Evolutionary conservation across 23 tunicate genomes (phyloP).

Genomic region (Diplosoma virens): DNA sequence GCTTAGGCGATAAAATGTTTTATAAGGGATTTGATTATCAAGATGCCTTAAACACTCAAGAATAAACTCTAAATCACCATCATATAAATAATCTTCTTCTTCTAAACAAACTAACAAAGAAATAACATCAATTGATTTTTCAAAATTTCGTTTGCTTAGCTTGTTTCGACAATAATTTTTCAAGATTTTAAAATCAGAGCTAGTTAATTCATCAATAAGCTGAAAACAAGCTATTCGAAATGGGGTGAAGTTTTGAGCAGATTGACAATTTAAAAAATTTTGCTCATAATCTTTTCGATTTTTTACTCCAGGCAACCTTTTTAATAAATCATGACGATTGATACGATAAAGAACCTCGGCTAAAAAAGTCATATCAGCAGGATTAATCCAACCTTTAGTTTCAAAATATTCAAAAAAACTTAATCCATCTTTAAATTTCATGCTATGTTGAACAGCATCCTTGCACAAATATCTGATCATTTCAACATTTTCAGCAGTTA

Average conservation of each 20-base stretch:
- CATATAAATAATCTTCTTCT: conserved; percentile 57
- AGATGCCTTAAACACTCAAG: conserved; percentile 8
- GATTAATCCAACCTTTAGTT: conserved; percentile 35
- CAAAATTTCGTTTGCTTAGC: conserved; percentile 26
- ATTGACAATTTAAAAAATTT: conserved; percentile 9
- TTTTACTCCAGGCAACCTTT: conserved; percentile 56
- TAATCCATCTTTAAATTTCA: background rate
- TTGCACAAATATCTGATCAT: conserved; percentile 53
- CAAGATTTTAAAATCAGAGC: conserved; percentile 17
- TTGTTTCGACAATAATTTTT: conserved; percentile 19
- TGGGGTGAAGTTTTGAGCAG: conserved; percentile 28
- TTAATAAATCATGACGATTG: conserved; percentile 51
- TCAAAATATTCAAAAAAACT: conserved; percentile 41
- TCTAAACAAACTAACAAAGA: conserved; percentile 41
- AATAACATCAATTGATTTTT: conserved; percentile 24
- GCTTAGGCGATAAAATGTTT: conserved; percentile 11
- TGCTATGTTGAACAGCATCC: conserved; percentile 40
- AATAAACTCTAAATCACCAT: conserved; percentile 45
- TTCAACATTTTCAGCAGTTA: conserved; percentile 42
- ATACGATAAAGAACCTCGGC: conserved; percentile 58
- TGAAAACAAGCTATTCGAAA: conserved; percentile 58
- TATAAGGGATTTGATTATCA: conserved; percentile 36
- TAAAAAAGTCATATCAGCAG: conserved; percentile 35
- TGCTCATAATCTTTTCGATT: conserved; percentile 41
- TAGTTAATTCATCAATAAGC: conserved; percentile 29